Evolutionary conservation across 2,113 vertebrate genomes (phyloP), one percentile per base, ranked within the genome.

Genomic region (Siniperca chuatsi): DNA sequence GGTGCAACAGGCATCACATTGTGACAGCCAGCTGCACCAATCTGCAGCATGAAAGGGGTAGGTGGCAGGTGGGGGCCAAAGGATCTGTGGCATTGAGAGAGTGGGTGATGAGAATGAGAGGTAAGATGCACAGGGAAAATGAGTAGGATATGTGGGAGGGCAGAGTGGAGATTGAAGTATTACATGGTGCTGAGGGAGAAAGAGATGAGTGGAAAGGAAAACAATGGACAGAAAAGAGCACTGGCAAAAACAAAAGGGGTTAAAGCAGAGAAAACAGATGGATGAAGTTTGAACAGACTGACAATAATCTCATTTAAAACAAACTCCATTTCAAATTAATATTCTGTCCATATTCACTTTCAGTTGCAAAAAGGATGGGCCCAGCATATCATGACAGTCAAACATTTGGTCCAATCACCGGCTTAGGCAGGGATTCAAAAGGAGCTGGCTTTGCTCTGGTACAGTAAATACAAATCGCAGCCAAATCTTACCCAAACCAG

Each of bases 11-110:
- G 88, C 82, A 46, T 83, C 86, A 87, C 87, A 68, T 82, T 55
- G 65, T 92, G 91, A 93, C 92, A 93, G 88, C 89, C 88, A 81
- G 86, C 81, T 81, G 85, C 87, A 87, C 72, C 86, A 78, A 80
- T 85, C 89, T 89, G 82, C 65, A 16, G 78, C 82, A 89, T 90
- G 64, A 90, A 91, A 90, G 84, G 29, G 78, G 87, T 71, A 40
- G 87, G 88, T 84, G 86, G 87, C 81, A 89, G 85, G 85, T 74
- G 78, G 86, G 71, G 87, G 89, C 89, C 75, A 81, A 82, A 78
- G 86, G 80, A 90, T 87, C 76, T 29, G 78, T 78, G 76, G 81
- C 70, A 37, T 6, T 65, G 82, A 73, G 85, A 72, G 66, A 77
- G 52, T 25, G 21, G 16, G 50, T 64, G 35, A 61, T 4, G 60